Evolutionary conservation across 2,888 invertebrate species (phyloP).

Genomic region (Dryobotodes eremita): DNA sequence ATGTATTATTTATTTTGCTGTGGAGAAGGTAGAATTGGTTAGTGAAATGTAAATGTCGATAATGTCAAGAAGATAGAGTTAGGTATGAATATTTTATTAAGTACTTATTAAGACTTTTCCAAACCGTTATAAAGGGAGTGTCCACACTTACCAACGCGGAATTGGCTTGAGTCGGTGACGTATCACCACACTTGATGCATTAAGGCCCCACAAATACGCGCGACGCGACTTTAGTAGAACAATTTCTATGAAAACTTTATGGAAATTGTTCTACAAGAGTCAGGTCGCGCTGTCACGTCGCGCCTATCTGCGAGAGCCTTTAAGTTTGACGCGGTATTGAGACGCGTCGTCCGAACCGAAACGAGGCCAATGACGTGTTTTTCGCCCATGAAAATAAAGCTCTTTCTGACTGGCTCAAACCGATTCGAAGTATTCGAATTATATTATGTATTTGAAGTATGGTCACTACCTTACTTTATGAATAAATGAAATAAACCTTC

Average conservation of each 20-base stretch:
- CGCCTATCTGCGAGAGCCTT: background rate
- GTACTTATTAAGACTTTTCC: background rate
- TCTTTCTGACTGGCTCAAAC: background rate
- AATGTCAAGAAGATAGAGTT: background rate
- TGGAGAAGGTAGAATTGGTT: background rate
- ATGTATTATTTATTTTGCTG: background rate
- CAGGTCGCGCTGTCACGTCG: too few species aligned
- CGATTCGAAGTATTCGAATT: background rate
- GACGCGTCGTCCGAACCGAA: background rate
- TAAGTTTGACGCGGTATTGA: background rate
- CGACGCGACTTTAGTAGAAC: too few species aligned
- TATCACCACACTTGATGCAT: background rate
- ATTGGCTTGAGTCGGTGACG: background rate
- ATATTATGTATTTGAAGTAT: background rate
- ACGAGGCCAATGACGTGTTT: background rate
- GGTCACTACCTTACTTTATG: background rate
- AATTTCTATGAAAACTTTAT: too few species aligned
- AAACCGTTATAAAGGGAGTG: background rate
- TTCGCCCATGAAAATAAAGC: background rate
- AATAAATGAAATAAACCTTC: background rate
- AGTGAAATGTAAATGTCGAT: background rate
- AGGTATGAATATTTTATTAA: background rate
- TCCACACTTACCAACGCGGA: background rate
- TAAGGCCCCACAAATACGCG: too few species aligned
- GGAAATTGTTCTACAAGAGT: too few species aligned